phyloP scores from a whole-genome alignment of 2,113 vertebrate genomes.

The Rhabdornis inornatus region DNA sequence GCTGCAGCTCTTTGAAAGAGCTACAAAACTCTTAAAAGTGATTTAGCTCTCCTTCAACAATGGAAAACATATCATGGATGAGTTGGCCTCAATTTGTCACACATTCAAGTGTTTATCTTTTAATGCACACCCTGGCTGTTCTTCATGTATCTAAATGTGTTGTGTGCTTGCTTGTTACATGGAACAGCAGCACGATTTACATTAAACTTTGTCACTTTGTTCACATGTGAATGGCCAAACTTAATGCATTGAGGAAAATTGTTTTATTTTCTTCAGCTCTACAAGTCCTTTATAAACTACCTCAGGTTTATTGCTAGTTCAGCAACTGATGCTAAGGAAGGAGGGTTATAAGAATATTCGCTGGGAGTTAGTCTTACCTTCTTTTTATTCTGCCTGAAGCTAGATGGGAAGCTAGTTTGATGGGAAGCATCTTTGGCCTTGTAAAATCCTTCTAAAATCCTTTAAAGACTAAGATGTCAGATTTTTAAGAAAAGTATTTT shows the following conservation, averaged over 20 bases:
- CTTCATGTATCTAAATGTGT: neutral
- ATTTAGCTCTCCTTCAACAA: neutral
- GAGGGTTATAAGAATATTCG: neutral
- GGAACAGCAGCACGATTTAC: neutral
- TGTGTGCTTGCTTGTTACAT: neutral
- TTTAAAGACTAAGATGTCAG: neutral
- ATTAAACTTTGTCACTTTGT: neutral
- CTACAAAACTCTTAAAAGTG: neutral
- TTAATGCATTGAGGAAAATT: neutral
- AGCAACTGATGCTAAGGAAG: neutral
- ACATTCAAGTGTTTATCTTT: neutral
- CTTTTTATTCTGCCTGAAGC: neutral
- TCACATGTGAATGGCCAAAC: neutral
- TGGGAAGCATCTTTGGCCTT: neutral
- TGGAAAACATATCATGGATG: neutral
- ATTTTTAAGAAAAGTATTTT: neutral
- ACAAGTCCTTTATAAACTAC: neutral
- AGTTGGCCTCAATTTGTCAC: conserved; percentile 1
- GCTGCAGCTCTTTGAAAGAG: neutral
- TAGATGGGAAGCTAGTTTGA: neutral
- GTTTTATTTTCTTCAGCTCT: neutral
- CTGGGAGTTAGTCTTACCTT: neutral
- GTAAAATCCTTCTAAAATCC: neutral
- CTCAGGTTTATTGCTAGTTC: neutral
- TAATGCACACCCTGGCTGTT: neutral